Evolutionary conservation across 2,113 vertebrate genomes (phyloP).

Genomic region (Cynopterus brachyotis): DNA sequence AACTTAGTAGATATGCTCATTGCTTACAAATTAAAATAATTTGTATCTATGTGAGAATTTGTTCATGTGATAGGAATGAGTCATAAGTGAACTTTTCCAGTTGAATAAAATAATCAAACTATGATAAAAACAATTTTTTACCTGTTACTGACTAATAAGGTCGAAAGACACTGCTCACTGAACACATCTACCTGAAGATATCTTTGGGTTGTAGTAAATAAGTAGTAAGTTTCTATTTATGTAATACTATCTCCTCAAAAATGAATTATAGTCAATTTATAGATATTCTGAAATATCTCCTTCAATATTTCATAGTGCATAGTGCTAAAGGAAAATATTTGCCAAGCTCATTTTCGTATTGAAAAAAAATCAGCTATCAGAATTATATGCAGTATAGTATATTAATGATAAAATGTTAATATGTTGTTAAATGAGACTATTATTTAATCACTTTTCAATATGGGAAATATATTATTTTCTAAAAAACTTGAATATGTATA

Average conservation of each 20-base stretch:
- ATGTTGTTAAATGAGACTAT: neutral
- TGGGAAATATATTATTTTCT: neutral
- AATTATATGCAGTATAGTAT: neutral
- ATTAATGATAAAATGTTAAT: neutral
- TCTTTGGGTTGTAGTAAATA: neutral
- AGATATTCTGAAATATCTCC: neutral
- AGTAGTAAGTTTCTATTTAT: neutral
- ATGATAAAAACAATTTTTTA: neutral
- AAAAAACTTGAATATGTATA: neutral
- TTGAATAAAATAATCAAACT: neutral
- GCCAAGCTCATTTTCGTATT: neutral
- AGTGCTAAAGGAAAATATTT: neutral
- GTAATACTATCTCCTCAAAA: neutral
- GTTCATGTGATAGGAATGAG: neutral
- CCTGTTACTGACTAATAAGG: neutral
- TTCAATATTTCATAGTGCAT: neutral
- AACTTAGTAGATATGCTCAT: neutral
- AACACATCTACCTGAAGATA: neutral
- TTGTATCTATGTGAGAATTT: neutral
- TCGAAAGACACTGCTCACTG: neutral
- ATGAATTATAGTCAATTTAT: neutral
- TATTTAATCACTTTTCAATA: neutral
- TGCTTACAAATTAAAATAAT: constrained; percentile 20
- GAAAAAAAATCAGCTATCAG: neutral
- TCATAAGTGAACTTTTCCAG: neutral